Base-by-base conservation (phyloP, 2,113 vertebrate genomes). In the Rissa tridactyla region DNA sequence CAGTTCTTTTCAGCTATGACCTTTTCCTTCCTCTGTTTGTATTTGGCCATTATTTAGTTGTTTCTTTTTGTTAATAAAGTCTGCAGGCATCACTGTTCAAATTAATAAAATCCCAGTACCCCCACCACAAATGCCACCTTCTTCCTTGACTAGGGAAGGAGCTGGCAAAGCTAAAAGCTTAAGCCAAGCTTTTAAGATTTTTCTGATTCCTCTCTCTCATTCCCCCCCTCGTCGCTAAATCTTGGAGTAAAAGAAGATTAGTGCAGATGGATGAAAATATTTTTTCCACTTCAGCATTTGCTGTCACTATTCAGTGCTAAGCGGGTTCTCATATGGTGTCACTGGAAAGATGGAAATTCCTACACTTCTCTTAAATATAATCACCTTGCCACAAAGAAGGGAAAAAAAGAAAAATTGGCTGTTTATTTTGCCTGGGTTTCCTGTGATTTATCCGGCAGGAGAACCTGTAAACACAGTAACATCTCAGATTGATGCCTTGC, bases 221-320 rank as follows among this genome's bases (percentile, higher is more conserved):
- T 88, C 51, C 66, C 36, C 60, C n/a, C 17, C 25, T 8, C 46
- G 46, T 85, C 3, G 5, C 57, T 93, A 95, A 93, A 93, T 93
- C 96, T 95, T 94, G 78, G 92, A 97, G 94, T 96, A 96, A 96
- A 85, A 97, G 97, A 95, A 97, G 94, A 97, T 96, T 95, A 96
- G 84, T 17, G 40, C 88, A 96, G 91, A 97, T 85, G 88, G 95
- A 92, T 96, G 93, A 94, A 97, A 97, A 96, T 96, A 94, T 93
- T 97, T 97, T 97, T 97, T 96, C 89, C 32, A 68, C 81, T 97
- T 98, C 85, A 95, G 96, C 88, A 94, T 95, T 96, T 97, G 93
- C 97, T 97, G 96, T 97, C 96, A 96, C 91, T 89, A 70, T 75
- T 90, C 85, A 96, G 65, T 47, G 78, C 88, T 88, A 91, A 93